A percentile compares a stretch with the other conserved stretches of the same genome.
These are phyloP conservation scores for Leguminivora glycinivorella DNA, from an alignment of 1,140 invertebrate genomes.

Conservation along the genomic window DNA sequence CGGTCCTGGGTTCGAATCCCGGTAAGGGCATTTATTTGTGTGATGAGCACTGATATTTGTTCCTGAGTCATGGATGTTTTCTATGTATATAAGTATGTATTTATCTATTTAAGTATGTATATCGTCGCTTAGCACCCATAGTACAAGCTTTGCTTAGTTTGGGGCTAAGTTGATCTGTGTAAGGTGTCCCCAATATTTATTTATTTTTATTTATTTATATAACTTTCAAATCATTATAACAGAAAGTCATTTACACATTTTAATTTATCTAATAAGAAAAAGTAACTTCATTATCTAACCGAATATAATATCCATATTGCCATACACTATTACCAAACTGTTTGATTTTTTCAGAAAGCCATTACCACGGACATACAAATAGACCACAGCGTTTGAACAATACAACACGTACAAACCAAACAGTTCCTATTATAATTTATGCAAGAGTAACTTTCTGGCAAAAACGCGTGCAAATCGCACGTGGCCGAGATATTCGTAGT, in stretches of 20 bases:
- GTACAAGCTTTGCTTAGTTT: too few relatives aligned
- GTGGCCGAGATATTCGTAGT: background rate
- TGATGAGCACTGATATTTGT: too few relatives aligned
- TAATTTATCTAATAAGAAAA: background rate
- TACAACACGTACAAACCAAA: background rate
- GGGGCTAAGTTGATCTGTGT: too few relatives aligned
- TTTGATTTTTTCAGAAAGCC: background rate
- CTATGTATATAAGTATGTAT: too few relatives aligned
- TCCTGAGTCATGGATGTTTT: too few relatives aligned
- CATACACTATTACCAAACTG: background rate
- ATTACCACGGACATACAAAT: background rate
- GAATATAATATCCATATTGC: background rate
- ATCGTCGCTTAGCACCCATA: too few relatives aligned
- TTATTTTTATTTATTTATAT: too few relatives aligned
- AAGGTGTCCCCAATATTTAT: background rate
- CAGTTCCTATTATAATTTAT: background rate
- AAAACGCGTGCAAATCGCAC: constrained; percentile 11
- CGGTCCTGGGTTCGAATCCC: too few relatives aligned
- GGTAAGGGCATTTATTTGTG: too few relatives aligned
- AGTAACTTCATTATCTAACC: too few relatives aligned
- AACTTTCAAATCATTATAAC: too few relatives aligned
- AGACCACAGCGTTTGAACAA: background rate
- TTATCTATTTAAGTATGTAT: too few relatives aligned
- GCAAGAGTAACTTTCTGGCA: background rate
- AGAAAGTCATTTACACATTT: background rate